A percentile compares a stretch with the other conserved stretches of the same genome.
phyloP scores from a whole-genome alignment of 2,113 vertebrate species.

The Oceanites oceanicus region DNA sequence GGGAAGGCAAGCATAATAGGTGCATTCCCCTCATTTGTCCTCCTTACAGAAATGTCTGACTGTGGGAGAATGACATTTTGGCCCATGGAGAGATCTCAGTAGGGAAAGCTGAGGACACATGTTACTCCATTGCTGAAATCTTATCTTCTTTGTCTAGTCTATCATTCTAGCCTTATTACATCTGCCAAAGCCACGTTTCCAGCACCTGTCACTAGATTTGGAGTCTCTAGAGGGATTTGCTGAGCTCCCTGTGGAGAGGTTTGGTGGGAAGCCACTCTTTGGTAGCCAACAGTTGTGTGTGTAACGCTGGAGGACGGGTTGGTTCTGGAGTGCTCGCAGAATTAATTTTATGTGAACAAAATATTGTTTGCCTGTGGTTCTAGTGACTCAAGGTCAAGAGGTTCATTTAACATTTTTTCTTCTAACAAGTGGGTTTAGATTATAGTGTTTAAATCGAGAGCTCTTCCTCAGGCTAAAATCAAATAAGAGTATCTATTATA shows the following conservation, averaged over 20 bases:
- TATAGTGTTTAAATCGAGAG: background rate
- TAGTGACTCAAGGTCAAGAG: background rate
- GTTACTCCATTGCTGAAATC: background rate
- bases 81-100: background rate
- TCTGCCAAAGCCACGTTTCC: background rate
- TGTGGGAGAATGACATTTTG: background rate
- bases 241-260: background rate
- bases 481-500: accelerated
- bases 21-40: background rate
- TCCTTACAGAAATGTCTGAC: background rate
- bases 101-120: background rate
- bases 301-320: background rate
- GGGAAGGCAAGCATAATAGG: background rate
- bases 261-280: background rate
- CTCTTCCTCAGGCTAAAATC: background rate
- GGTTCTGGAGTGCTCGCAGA: background rate
- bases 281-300: background rate
- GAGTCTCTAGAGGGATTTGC: background rate
- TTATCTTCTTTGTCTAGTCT: background rate
- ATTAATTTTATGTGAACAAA: background rate
- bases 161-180: accelerated
- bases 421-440: background rate
- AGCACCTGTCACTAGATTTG: background rate
- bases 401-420: background rate
- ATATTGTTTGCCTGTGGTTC: background rate